A percentile compares a stretch with the other conserved stretches of the same genome.
Conservation (phyloP, 2,888 invertebrate species). For the Lasioglossum vierecki region DNA sequence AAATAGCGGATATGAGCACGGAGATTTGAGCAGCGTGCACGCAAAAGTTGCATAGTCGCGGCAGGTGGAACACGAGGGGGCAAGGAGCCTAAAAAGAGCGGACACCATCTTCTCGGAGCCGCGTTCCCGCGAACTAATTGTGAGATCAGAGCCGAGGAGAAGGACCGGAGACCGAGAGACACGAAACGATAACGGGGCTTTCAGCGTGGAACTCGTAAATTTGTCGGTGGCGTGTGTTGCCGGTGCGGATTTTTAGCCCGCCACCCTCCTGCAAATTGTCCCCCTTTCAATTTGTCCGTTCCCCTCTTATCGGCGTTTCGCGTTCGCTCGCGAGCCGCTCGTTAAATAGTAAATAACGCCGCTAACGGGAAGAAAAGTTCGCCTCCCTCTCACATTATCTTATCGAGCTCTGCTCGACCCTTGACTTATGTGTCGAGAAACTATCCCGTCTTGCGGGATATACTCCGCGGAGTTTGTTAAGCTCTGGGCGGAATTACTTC, state of each 20-base stretch:
- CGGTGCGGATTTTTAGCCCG: slow-evolving; percentile 53
- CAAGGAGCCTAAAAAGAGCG: slow-evolving; percentile 10
- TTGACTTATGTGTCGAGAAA: slow-evolving; percentile 45
- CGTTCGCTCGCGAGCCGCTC: slow-evolving; percentile 52
- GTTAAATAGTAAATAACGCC: slow-evolving; percentile 71
- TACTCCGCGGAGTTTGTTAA: slow-evolving; percentile 29
- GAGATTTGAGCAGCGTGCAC: not conserved
- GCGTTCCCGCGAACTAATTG: slow-evolving; percentile 59
- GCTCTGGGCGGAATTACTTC: slow-evolving; percentile 35
- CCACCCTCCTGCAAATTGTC: slow-evolving; percentile 69
- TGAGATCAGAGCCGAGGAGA: slow-evolving; percentile 35
- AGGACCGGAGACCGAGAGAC: slow-evolving; percentile 30
- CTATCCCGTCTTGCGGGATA: slow-evolving; percentile 23
- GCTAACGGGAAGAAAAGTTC: slow-evolving; percentile 54
- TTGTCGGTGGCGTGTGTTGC: slow-evolving; percentile 69
- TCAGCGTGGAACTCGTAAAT: slow-evolving; percentile 72
- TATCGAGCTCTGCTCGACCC: slow-evolving; percentile 58
- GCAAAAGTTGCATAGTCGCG: not conserved
- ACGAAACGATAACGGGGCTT: slow-evolving; percentile 60
- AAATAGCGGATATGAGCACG: not conserved
- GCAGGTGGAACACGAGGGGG: slow-evolving; percentile 32
- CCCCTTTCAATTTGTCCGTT: slow-evolving; percentile 73
- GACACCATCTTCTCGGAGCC: slow-evolving; percentile 14
- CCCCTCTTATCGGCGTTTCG: slow-evolving; percentile 63
- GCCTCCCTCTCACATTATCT: slow-evolving; percentile 53